Conservation (phyloP, 2,797 vertebrate genomes). For the Schizothorax lantsangensis region DNA sequence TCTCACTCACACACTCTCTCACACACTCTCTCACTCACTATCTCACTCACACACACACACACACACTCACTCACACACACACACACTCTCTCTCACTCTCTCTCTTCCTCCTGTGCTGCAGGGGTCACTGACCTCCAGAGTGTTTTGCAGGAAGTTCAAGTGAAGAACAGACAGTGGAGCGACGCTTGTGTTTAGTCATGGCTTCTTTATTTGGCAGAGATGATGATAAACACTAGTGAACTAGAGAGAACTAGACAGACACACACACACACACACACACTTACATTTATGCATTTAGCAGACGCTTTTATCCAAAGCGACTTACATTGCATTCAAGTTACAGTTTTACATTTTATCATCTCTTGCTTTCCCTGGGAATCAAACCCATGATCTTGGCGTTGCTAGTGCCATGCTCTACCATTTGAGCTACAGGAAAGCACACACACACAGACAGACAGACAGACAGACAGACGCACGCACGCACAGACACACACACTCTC, state of each 20-base stretch:
- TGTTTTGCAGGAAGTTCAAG: slow-evolving; percentile 67
- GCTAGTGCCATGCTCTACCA: no score
- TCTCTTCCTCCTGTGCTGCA: no score
- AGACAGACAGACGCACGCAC: neutral
- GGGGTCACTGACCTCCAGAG: slow-evolving; percentile 10
- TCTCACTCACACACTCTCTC: no score
- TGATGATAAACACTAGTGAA: slow-evolving; percentile 52
- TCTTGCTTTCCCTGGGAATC: no score
- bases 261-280: slow-evolving; percentile 25
- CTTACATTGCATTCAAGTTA: no score
- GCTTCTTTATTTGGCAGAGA: slow-evolving; percentile 80
- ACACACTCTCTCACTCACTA: no score
- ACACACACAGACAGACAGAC: neutral
- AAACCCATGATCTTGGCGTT: no score
- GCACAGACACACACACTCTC: neutral
- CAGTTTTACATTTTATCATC: no score
- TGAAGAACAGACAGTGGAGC: slow-evolving; percentile 69
- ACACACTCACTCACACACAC: neutral
- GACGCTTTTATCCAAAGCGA: no score
- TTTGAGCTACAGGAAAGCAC: neutral
- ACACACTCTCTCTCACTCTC: no score
- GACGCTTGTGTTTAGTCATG: slow-evolving; percentile 61
- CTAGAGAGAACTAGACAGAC: slow-evolving; percentile 30
- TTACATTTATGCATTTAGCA: neutral
- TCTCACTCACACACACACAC: fast-evolving